Evolutionary conservation across 2,113 vertebrate genomes (phyloP).

Genomic region (Piaya cayana): DNA sequence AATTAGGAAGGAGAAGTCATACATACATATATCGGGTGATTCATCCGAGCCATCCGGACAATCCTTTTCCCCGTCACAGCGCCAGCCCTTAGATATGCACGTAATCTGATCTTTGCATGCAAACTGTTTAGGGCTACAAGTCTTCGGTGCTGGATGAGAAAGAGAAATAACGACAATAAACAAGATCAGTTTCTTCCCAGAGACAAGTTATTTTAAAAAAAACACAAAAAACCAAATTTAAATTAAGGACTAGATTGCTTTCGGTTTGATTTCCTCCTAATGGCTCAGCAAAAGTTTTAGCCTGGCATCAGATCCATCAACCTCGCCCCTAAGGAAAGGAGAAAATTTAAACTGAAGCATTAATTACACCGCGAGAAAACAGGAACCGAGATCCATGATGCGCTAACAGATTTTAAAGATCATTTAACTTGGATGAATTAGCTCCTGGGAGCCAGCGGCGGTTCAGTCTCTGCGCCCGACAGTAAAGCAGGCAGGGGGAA

Average conservation of each 20-base stretch:
- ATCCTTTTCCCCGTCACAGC: constrained; percentile 96
- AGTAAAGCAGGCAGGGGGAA: not conserved
- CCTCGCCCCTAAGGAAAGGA: constrained; percentile 47
- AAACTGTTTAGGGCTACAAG: constrained; percentile 97
- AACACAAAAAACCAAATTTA: not conserved
- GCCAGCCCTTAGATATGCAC: constrained; percentile 98
- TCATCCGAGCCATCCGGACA: constrained; percentile 97
- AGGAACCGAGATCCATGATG: constrained; percentile 8
- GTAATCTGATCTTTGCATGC: constrained; percentile 95
- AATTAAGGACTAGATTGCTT: constrained; percentile 26
- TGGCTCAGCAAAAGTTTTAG: not conserved
- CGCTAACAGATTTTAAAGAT: constrained; percentile 58
- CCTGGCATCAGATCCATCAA: constrained; percentile 24
- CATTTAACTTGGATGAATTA: constrained; percentile 66
- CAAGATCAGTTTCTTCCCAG: constrained; percentile 43
- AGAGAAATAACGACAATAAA: constrained; percentile 39
- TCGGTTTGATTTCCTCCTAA: constrained; percentile 2
- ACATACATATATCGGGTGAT: constrained; percentile 94
- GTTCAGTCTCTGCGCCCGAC: not conserved
- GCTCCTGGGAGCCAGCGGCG: constrained; percentile 34
- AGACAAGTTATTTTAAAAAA: not conserved
- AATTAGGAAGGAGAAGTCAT: not conserved
- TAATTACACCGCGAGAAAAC: constrained; percentile 55
- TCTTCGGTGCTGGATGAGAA: constrained; percentile 83
- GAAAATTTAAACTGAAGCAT: constrained; percentile 47